Evolutionary conservation across 2,113 vertebrate genomes (phyloP), one percentile per base, ranked within the genome.

Genomic region (Plectropomus leopardus): DNA sequence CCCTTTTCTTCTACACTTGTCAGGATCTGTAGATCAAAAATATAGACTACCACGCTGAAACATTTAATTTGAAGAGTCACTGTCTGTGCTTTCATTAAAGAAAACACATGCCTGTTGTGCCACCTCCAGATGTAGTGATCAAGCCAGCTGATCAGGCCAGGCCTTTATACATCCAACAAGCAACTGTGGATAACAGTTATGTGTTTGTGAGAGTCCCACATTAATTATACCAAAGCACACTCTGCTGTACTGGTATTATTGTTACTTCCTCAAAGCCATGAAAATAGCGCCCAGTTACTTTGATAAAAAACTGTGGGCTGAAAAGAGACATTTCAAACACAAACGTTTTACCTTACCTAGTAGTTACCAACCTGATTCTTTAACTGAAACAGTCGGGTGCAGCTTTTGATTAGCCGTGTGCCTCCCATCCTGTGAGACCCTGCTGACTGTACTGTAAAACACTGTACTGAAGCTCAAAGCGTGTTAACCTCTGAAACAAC

Each of bases 401-500:
- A 57, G 45, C 77, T 66, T 83, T 82, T 88, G 45, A 87, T 87
- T 30, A 71, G 60, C 72, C 14, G 0, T 42, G 3, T 57, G 19
- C 42, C 32, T 40, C 30, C 5, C 28, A 47, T 50, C 57, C 61
- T 26, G 44, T 19, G 51, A 71, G 72, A 82, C 23, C 54, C 45
- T 28, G 61, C 69, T 75, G 81, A 79, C n/a, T 45, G 4, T n/a
- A 63, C 53, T 50, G 44, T 47, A 53, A 45, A 81, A 57, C 74
- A 69, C n/a, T 19, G 72, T 23, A 5, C 44, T 61, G 59, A 83
- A 45, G 51, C 82, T 87, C 76, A 85, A 88, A 89, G 85, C 50
- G 6, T 0, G 24, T 10, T 40, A 40, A 40, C 36, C 36, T 40
- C 79, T 28, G 26, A 82, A 59, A 72, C 50, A 5, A 40, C 40